Base-by-base conservation (phyloP, 1,140 invertebrate species). In the Zaprionus camerounensis region DNA sequence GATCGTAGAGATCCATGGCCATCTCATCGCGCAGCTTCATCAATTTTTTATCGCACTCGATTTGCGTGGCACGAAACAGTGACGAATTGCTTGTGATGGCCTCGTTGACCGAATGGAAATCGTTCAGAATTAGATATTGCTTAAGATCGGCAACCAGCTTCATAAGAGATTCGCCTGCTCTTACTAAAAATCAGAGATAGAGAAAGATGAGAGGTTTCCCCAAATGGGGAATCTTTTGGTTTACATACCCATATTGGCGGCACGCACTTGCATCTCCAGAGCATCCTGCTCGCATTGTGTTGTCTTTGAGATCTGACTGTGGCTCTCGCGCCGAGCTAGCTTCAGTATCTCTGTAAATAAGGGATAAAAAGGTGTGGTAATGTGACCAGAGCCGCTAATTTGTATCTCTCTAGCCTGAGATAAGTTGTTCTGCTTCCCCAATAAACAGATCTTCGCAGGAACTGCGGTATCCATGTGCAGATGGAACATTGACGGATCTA, bases 71-170 rank as follows among this genome's bases (percentile, higher is more conserved):
- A 68, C 97, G 95, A 91, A 98, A 98, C 22, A 98, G 88, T 92
- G 97, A 97, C 4, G 97, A 98, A 82, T 98, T 99, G 82, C 97
- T 96, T 12, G 96, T 95, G 71, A 99, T 99, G 1, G 98, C 97
- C 92, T 99, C 98, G 93, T 99, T 99, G 0, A 99, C 97, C 1
- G 98, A 98, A 34, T 98, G 97, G 91, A 99, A 99, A 93, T 99
- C 98, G 93, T 99, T 99, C 12, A 99, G 94, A 76, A 99, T 99
- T 20, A 99, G 93, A 92, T 99, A 99, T 84, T 99, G 98, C 91
- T 99, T 99, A 15, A 99, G 97, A 92, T 99, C 98, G 0, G 98
- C 98, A 5, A 99, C 97, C 5, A 99, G 93, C 93, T 99, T 99
- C 96, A 99, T 98, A 13, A 99, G 92, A 0, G 97, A 98, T 94